These are phyloP conservation scores for Neolamprologus hecqui DNA, from an alignment of 2,113 vertebrate species.

Conservation along the genomic window DNA sequence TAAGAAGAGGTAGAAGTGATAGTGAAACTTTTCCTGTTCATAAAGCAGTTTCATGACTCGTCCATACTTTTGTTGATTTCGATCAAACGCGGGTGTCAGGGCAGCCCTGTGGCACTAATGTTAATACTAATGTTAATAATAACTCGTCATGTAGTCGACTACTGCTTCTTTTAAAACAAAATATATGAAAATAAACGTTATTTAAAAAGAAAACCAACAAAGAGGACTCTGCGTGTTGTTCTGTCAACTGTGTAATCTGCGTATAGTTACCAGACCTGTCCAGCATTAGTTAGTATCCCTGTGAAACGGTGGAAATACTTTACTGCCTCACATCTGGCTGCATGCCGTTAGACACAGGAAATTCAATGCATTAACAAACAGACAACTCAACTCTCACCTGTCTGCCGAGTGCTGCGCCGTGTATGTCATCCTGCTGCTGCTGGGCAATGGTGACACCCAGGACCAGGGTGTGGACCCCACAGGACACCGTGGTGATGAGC, in stretches of 20 bases:
- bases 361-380: not conserved
- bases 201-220: not conserved
- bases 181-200: not conserved
- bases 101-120: not conserved
- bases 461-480: conserved; percentile 84
- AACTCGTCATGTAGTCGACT: not conserved
- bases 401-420: conserved; percentile 72
- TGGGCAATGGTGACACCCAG: conserved; percentile 87
- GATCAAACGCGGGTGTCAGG: not conserved
- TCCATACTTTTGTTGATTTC: too few species aligned
- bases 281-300: not conserved
- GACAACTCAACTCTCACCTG: conserved; percentile 72
- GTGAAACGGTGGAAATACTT: not conserved
- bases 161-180: not conserved
- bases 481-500: conserved; percentile 81
- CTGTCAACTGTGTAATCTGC: not conserved
- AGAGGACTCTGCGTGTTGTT: not conserved
- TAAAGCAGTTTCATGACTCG: not conserved
- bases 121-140: not conserved
- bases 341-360: not conserved
- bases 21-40: not conserved
- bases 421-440: conserved; percentile 78
- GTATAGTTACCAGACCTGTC: not conserved
- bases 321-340: not conserved
- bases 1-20: too few species aligned